Evolutionary conservation across 1,140 invertebrate genomes (phyloP), one percentile per base, ranked within the genome.

Genomic region (Tribolium castaneum): DNA sequence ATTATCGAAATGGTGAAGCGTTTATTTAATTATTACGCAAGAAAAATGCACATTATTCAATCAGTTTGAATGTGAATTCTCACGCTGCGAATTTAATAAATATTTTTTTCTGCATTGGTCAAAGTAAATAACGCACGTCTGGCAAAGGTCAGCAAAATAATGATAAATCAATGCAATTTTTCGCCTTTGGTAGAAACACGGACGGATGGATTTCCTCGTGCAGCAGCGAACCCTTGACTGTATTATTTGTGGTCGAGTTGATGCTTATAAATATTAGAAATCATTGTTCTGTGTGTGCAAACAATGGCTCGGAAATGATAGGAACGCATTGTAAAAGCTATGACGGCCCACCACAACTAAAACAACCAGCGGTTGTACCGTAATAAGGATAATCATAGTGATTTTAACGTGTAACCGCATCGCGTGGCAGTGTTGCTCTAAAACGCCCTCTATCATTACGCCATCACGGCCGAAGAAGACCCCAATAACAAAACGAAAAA

Each of bases 291-390:
- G 25, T 35, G 59, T 66, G 30, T 66, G 30, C 30, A 66, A 66
- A 66, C 59, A 66, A 66, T 66, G 59, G 59, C 16, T 66, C 25
- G 59, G 59, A 66, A 66, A 66, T 66, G 59, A 66, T 66, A 66
- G 59, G n/a, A 66, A 66, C 25, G 59, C 30, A 66, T 66, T 66
- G 59, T 66, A 35, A 66, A 62, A 35, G 59, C 59, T 12, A 66
- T 10, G 59, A 66, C 59, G 59, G 59, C 59, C 59, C 59, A 66
- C 59, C 59, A 35, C 59, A 66, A 66, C 22, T 66, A 66, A 66
- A 35, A 35, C 59, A 66, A 66, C 59, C 19, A 45, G 54, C 30
- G 59, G 59, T 35, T 35, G 59, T 66, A 35, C 59, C 59, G 30
- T 35, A 66, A 66, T 66, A 35, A 66, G 30, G 59, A 66, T 66